Conservation (phyloP, 2,888 invertebrate genomes). For the Drosophila borborema region DNA sequence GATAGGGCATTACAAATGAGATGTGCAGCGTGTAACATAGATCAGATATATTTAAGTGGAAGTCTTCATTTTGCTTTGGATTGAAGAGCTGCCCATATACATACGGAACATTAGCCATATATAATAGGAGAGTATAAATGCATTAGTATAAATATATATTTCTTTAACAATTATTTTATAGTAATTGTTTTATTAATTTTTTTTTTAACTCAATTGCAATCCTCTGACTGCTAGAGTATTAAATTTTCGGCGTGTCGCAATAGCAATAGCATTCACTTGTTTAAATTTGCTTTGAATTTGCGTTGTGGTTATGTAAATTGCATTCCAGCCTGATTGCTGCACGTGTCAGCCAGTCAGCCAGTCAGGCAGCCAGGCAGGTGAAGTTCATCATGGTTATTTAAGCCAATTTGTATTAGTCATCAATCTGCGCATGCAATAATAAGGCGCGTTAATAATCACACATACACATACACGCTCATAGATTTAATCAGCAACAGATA, state of each 20-base stretch:
- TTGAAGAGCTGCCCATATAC: not conserved
- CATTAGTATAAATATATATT: too few relatives aligned
- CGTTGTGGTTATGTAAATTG: constrained; percentile 52
- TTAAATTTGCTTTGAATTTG: constrained; percentile 59
- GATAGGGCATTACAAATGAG: not conserved
- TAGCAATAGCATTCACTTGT: not conserved
- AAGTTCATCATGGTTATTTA: constrained; percentile 56
- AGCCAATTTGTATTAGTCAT: constrained; percentile 63
- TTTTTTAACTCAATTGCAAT: too few relatives aligned
- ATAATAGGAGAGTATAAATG: too few relatives aligned
- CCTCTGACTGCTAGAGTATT: not conserved
- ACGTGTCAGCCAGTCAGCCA: constrained; percentile 23
- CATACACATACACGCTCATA: not conserved
- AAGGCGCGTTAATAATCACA: constrained; percentile 42
- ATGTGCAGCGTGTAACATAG: not conserved
- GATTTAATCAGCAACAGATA: constrained; percentile 58
- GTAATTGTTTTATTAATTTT: too few relatives aligned
- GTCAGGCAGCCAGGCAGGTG: constrained; percentile 1
- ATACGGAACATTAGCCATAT: too few relatives aligned
- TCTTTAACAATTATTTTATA: too few relatives aligned
- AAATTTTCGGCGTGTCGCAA: not conserved
- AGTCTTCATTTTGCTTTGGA: not conserved
- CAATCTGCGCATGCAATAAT: constrained; percentile 44
- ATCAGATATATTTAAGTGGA: not conserved
- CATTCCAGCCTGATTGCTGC: constrained; percentile 45